Conservation (phyloP, 2,113 vertebrate species). For the Aythya baeri region DNA sequence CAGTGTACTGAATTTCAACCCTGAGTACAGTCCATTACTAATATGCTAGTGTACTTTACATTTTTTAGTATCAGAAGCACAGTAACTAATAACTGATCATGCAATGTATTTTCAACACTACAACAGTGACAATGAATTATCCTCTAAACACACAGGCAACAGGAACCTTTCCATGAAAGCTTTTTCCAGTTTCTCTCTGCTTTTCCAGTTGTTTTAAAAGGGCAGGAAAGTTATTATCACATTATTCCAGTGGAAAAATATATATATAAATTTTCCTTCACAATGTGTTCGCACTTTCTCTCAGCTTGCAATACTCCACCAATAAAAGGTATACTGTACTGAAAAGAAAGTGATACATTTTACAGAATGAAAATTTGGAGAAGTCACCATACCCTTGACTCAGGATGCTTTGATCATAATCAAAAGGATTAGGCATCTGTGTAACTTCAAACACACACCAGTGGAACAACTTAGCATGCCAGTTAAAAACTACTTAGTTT, state of each 20-base stretch:
- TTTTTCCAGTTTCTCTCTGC: constrained; percentile 15
- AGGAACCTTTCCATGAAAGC: not conserved
- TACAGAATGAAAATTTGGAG: not conserved
- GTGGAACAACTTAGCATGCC: not conserved
- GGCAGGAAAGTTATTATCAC: constrained; percentile 16
- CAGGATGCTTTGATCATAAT: too few relatives aligned
- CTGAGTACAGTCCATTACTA: not conserved
- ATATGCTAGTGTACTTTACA: not conserved
- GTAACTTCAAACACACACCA: not conserved
- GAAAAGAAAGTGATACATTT: not conserved
- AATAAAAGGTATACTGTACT: not conserved
- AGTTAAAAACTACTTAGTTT: not conserved
- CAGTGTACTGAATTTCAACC: not conserved
- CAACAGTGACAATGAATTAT: not conserved
- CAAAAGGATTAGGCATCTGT: not conserved
- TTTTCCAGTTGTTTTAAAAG: constrained; percentile 45
- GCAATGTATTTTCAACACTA: not conserved
- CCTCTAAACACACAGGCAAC: not conserved
- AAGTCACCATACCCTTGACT: not conserved
- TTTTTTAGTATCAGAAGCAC: not conserved
- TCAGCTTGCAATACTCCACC: not conserved
- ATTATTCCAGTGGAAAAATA: constrained; percentile 26
- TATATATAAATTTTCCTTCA: not conserved
- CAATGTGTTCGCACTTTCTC: not conserved
- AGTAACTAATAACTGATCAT: not conserved